Conservation (phyloP, 2,113 vertebrate genomes). For the Anthoscopus minutus region DNA sequence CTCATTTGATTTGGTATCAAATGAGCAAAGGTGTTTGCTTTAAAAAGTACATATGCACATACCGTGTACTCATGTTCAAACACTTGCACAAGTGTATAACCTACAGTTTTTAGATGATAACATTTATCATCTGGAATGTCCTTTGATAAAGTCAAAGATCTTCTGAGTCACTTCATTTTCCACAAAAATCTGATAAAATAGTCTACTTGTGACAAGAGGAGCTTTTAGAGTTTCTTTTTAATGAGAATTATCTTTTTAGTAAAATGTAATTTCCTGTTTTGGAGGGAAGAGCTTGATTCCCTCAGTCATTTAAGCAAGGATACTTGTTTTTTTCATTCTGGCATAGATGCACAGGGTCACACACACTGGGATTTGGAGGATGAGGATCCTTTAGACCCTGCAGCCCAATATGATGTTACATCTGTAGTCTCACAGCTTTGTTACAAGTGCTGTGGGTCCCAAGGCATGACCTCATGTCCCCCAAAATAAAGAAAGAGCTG, state of each 20-base stretch:
- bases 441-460: background rate
- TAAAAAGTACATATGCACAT: too few species aligned
- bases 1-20: background rate
- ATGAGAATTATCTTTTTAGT: background rate
- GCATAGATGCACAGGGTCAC: background rate
- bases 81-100: background rate
- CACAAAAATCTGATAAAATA: background rate
- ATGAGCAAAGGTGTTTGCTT: background rate
- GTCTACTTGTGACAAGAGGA: background rate
- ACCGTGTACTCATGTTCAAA: background rate
- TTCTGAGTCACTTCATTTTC: background rate
- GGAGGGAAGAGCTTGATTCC: background rate
- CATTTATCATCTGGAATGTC: background rate
- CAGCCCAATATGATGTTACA: background rate
- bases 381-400: background rate
- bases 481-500: background rate
- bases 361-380: rapidly evolving
- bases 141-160: background rate
- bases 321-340: background rate
- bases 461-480: background rate
- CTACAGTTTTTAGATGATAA: background rate
- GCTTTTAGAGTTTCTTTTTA: background rate
- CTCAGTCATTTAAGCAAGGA: background rate
- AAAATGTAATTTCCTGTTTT: background rate
- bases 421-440: background rate